A percentile compares a stretch with the other conserved stretches of the same genome.
Conservation (phyloP, 2,888 invertebrate genomes). For the Stomorhina lunata region DNA sequence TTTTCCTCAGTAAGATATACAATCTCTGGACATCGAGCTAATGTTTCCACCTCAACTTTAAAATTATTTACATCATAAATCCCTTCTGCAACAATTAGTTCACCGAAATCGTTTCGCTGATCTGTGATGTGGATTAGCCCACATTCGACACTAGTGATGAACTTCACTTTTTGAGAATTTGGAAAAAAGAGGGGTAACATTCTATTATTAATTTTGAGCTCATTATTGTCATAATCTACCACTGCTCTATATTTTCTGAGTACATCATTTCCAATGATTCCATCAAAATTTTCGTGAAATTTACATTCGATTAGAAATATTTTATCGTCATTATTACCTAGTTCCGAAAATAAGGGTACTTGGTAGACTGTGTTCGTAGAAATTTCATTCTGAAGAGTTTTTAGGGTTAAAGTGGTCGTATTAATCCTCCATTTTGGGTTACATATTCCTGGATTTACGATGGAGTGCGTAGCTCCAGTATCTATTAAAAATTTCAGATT, state of each 20-base stretch:
- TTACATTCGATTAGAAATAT: slow-evolving; percentile 45
- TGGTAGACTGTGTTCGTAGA: neutral
- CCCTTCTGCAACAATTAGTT: neutral
- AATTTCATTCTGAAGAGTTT: slow-evolving; percentile 1
- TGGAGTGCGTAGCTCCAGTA: slow-evolving; percentile 11
- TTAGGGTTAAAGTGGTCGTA: neutral
- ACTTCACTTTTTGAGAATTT: neutral
- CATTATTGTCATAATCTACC: slow-evolving; percentile 19
- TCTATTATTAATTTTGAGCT: slow-evolving; percentile 6
- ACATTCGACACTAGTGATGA: neutral
- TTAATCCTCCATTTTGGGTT: neutral
- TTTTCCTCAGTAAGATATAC: neutral
- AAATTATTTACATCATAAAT: slow-evolving; percentile 21
- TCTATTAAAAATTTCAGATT: neutral
- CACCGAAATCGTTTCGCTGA: neutral
- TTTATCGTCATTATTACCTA: slow-evolving; percentile 43
- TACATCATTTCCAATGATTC: slow-evolving; percentile 31
- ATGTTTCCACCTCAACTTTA: neutral
- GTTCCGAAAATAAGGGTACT: neutral
- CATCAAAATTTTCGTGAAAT: slow-evolving; percentile 18
- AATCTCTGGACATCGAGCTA: slow-evolving; percentile 7
- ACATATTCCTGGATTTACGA: slow-evolving; percentile 4
- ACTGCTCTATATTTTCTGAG: slow-evolving; percentile 1
- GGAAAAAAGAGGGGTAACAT: neutral
- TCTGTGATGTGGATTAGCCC: neutral